Evolutionary conservation across 1,140 invertebrate genomes (phyloP).

Genomic region (Eriocheir sinensis): DNA sequence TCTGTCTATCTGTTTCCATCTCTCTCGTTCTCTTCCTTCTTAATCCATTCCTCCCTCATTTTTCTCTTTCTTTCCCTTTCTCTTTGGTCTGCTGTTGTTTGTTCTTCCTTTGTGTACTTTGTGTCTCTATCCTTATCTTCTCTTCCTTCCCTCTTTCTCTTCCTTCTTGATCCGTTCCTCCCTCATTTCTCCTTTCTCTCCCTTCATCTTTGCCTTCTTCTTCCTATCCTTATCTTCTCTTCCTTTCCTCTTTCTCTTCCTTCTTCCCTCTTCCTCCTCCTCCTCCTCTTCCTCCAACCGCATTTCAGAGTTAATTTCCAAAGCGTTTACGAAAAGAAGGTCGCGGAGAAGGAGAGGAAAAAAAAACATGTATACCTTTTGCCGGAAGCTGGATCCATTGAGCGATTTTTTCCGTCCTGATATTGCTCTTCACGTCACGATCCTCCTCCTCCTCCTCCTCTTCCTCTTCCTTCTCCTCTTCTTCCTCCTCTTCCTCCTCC

Average conservation of each 20-base stretch:
- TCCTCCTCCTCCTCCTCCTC: neutral
- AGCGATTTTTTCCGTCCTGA: too few species aligned
- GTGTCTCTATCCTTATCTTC: neutral
- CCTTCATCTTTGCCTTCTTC: neutral
- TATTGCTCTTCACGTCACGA: too few species aligned
- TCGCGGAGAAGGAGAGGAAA: too few species aligned
- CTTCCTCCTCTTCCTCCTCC: neutral
- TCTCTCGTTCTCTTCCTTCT: slow-evolving; percentile 28
- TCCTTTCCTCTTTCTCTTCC: neutral
- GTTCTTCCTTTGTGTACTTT: neutral
- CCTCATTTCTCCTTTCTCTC: neutral
- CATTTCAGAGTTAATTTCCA: too few species aligned
- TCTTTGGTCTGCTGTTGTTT: neutral
- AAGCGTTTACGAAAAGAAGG: too few species aligned
- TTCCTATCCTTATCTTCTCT: neutral
- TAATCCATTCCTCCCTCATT: neutral
- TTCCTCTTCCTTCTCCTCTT: neutral
- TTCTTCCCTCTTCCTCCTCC: neutral
- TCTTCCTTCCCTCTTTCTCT: neutral
- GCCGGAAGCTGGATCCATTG: too few species aligned
- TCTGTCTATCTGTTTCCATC: neutral
- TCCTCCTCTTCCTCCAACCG: neutral
- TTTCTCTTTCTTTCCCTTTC: neutral
- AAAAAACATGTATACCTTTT: too few species aligned
- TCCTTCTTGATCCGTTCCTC: neutral